Conservation (phyloP, 2,888 invertebrate species). For the Taenaris catops region DNA sequence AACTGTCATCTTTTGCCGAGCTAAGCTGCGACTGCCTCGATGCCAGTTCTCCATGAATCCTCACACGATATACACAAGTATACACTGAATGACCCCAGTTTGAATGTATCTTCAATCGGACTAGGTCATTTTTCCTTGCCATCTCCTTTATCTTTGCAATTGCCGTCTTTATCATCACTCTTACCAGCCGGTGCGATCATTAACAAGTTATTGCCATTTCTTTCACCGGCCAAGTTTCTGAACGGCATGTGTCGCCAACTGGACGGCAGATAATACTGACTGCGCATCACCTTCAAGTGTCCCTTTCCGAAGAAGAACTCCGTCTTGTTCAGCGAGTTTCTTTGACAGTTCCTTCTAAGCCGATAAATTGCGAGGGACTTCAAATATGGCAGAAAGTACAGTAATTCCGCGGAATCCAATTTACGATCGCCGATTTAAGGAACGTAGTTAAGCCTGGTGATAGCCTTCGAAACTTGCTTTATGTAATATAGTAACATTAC, state of each 20-base stretch:
- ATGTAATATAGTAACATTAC: too few relatives aligned
- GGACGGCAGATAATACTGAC: slow-evolving; percentile 58
- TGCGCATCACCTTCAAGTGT: slow-evolving; percentile 51
- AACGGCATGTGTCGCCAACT: slow-evolving; percentile 69
- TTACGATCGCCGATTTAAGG: too few relatives aligned
- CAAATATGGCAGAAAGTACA: too few relatives aligned
- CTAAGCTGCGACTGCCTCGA: slow-evolving; percentile 33
- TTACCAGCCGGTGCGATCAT: slow-evolving; percentile 82
- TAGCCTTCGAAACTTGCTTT: too few relatives aligned
- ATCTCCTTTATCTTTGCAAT: slow-evolving; percentile 32
- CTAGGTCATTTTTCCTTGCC: slow-evolving; percentile 33
- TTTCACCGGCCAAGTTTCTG: slow-evolving; percentile 64
- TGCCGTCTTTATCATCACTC: slow-evolving; percentile 35
- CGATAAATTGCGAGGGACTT: too few relatives aligned
- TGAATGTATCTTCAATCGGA: slow-evolving; percentile 84
- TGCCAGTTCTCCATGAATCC: slow-evolving; percentile 84
- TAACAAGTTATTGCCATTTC: slow-evolving; percentile 83
- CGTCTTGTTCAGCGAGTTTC: slow-evolving; percentile 35
- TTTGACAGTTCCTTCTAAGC: slow-evolving; percentile 34
- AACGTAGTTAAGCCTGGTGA: too few relatives aligned
- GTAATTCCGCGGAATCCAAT: too few relatives aligned
- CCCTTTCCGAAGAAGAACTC: slow-evolving; percentile 58
- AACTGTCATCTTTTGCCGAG: slow-evolving; percentile 36
- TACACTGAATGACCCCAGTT: slow-evolving; percentile 88
- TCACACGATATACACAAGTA: slow-evolving; percentile 89